Evolutionary conservation across 1,140 invertebrate species (phyloP).

Genomic region (Heliconius hewitsoni): DNA sequence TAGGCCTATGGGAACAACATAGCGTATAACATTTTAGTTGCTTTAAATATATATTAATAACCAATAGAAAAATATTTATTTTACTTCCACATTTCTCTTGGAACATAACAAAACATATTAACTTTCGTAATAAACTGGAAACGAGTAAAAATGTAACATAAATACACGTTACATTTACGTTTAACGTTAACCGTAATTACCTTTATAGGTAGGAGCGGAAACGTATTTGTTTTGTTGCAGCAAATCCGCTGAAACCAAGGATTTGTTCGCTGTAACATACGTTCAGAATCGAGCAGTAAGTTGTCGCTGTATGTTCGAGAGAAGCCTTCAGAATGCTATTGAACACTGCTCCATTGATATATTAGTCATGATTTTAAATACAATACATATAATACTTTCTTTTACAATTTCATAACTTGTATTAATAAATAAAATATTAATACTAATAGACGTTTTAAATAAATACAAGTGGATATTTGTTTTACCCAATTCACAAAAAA

Average conservation of each 20-base stretch:
- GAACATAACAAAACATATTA: slow-evolving; percentile 4
- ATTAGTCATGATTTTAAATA: not conserved
- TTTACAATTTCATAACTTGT: not conserved
- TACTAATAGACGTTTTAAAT: too few relatives aligned
- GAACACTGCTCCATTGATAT: not conserved
- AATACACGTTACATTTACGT: slow-evolving; percentile 1
- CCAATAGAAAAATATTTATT: not conserved
- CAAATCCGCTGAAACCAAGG: slow-evolving; percentile 54
- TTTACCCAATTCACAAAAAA: not conserved
- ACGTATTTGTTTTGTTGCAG: slow-evolving; percentile 37
- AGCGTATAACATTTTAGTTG: not conserved
- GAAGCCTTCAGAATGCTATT: slow-evolving; percentile 33
- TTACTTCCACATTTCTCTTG: not conserved
- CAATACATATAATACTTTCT: not conserved
- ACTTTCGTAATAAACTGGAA: slow-evolving; percentile 9
- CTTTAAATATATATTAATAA: not conserved
- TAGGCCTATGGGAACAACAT: not conserved
- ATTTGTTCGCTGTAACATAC: slow-evolving; percentile 62
- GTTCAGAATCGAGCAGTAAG: slow-evolving; percentile 61
- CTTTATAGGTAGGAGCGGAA: slow-evolving; percentile 21
- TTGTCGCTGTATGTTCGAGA: slow-evolving; percentile 54
- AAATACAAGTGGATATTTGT: too few relatives aligned
- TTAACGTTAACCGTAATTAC: slow-evolving; percentile 11
- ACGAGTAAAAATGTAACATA: slow-evolving; percentile 1
- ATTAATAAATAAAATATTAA: too few relatives aligned